Conservation (phyloP, 2,797 vertebrate genomes). For the Fistularia commersonii region DNA sequence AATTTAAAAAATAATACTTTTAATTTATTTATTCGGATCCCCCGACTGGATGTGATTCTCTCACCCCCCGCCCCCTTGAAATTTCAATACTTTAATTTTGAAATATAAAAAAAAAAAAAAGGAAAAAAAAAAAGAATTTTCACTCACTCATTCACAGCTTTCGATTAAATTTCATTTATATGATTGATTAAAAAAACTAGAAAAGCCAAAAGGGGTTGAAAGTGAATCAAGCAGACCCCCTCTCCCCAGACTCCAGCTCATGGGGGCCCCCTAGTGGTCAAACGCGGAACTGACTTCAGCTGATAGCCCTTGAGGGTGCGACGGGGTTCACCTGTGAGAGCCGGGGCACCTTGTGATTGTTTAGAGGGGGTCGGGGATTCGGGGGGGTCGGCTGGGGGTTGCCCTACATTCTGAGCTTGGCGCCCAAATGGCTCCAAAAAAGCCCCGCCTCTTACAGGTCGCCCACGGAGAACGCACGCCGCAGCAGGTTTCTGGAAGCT, state of each 20-base stretch:
- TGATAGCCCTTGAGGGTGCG: conserved; percentile 76
- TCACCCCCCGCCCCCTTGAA: too few species aligned
- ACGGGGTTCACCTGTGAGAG: conserved; percentile 67
- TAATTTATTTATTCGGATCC: too few species aligned
- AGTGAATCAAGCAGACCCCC: too few species aligned
- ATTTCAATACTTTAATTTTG: too few species aligned
- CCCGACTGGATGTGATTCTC: too few species aligned
- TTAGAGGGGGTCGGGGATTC: conserved; percentile 25
- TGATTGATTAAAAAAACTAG: too few species aligned
- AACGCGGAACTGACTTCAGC: conserved; percentile 57
- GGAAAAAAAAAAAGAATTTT: conserved; percentile 42
- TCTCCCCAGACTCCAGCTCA: not conserved
- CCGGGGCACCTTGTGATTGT: conserved; percentile 66
- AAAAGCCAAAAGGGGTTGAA: too few species aligned
- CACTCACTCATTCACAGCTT: too few species aligned
- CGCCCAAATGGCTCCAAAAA: conserved; percentile 74
- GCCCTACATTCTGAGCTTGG: conserved; percentile 80
- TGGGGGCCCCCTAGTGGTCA: conserved; percentile 39
- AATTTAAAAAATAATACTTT: too few species aligned
- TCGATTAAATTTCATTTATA: too few species aligned
- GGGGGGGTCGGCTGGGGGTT: conserved; percentile 51
- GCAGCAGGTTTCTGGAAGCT: conserved; percentile 50
- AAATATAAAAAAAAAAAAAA: conserved; percentile 56
- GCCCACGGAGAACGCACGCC: conserved; percentile 53
- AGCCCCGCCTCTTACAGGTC: conserved; percentile 76